Evolutionary conservation across 1,140 invertebrate species (phyloP).

Genomic region (Euwallacea similis): DNA sequence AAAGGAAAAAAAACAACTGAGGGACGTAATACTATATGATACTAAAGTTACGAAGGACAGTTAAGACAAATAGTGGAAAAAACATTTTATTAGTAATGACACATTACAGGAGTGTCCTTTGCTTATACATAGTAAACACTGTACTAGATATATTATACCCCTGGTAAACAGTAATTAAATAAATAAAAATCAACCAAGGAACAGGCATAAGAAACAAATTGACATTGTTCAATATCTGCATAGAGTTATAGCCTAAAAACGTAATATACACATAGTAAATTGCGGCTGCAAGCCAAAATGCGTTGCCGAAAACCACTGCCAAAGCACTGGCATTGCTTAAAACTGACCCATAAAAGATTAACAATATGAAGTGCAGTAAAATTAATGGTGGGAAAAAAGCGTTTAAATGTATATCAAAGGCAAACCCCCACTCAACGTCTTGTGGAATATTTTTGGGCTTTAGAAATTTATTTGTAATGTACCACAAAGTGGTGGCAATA

Average conservation of each 20-base stretch:
- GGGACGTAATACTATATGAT: no score
- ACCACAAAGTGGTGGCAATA: slow-evolving; percentile 83
- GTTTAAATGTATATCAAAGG: slow-evolving; percentile 98
- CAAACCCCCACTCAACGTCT: slow-evolving; percentile 98
- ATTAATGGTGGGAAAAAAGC: slow-evolving; percentile 96
- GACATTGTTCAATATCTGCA: slow-evolving; percentile 88
- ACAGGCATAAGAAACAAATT: slow-evolving; percentile 86
- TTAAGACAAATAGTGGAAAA: neutral
- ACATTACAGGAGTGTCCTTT: slow-evolving; percentile 18
- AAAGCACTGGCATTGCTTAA: slow-evolving; percentile 75
- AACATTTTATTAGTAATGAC: neutral
- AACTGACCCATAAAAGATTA: slow-evolving; percentile 84
- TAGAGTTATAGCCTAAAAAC: slow-evolving; percentile 94
- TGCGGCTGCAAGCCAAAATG: slow-evolving; percentile 89
- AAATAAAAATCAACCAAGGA: slow-evolving; percentile 76
- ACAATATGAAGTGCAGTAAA: slow-evolving; percentile 89
- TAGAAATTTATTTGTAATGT: slow-evolving; percentile 86
- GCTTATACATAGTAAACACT: slow-evolving; percentile 68
- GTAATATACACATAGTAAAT: slow-evolving; percentile 97
- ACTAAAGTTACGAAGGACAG: neutral
- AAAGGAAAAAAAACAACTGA: no score
- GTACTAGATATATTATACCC: slow-evolving; percentile 73
- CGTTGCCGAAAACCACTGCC: slow-evolving; percentile 86
- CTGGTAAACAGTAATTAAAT: slow-evolving; percentile 73
- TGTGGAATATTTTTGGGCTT: slow-evolving; percentile 67